Evolutionary conservation across 2,113 vertebrate genomes (phyloP).

Genomic region (Poeciliopsis prolifica): DNA sequence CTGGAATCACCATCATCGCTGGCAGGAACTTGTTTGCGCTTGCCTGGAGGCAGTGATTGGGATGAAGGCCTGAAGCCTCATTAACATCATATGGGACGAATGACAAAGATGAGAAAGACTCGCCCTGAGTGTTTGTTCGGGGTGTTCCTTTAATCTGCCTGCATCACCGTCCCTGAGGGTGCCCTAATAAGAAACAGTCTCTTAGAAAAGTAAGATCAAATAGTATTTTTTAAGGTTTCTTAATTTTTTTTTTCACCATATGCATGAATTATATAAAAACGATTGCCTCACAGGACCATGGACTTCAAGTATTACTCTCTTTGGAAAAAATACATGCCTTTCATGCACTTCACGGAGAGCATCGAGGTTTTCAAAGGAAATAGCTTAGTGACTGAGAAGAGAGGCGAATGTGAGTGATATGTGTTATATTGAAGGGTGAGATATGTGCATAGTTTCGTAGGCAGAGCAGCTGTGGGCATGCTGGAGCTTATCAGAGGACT

Average conservation of each 20-base stretch:
- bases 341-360: constrained; percentile 1
- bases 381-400: neutral
- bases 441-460: constrained; percentile 2
- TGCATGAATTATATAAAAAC: neutral
- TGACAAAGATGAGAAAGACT: neutral
- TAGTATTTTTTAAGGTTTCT: neutral
- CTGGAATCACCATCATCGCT: neutral
- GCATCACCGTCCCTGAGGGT: neutral
- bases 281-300: neutral
- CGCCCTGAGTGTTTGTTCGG: neutral
- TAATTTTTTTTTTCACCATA: neutral
- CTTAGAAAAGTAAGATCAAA: neutral
- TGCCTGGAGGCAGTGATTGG: neutral
- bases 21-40: neutral
- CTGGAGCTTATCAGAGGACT: neutral
- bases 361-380: neutral
- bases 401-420: neutral
- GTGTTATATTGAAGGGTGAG: constrained; percentile 18
- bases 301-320: neutral
- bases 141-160: neutral
- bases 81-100: neutral
- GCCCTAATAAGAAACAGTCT: neutral
- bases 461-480: constrained; percentile 18
- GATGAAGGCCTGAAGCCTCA: neutral
- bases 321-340: neutral